phyloP scores from a whole-genome alignment of 2,113 vertebrate species.

The Pipra filicauda region DNA sequence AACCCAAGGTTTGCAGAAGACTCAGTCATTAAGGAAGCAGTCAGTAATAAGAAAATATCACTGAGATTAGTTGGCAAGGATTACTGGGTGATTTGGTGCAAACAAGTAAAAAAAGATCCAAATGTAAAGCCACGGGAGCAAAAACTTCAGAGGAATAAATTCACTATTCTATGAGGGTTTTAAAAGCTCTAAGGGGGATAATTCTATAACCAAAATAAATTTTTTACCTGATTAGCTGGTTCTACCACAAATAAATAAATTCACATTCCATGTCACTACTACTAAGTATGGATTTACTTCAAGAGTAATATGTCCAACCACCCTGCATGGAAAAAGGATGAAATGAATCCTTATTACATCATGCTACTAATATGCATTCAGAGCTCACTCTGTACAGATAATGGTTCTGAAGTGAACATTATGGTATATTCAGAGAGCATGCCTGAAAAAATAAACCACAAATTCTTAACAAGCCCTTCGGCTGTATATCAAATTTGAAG shows the following conservation, averaged over 20 bases:
- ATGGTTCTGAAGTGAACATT: constrained; percentile 58
- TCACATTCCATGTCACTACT: neutral
- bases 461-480: constrained; percentile 42
- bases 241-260: constrained; percentile 12
- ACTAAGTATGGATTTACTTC: neutral
- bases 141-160: neutral
- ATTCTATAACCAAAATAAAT: neutral
- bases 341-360: constrained; percentile 17
- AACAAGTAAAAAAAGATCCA: neutral
- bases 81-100: neutral
- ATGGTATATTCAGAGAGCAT: neutral
- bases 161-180: neutral
- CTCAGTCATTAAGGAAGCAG: neutral
- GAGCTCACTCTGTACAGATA: constrained; percentile 1
- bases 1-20: neutral
- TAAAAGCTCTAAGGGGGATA: neutral
- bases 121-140: neutral
- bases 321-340: constrained; percentile 19
- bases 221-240: neutral
- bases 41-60: neutral
- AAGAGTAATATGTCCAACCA: constrained; percentile 21
- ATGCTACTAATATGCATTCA: constrained; percentile 46
- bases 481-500: constrained; percentile 26
- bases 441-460: constrained; percentile 51
- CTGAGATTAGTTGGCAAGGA: neutral